Evolutionary conservation across 2,797 vertebrate genomes (phyloP).

Genomic region (Pseudomugil tenellus): DNA sequence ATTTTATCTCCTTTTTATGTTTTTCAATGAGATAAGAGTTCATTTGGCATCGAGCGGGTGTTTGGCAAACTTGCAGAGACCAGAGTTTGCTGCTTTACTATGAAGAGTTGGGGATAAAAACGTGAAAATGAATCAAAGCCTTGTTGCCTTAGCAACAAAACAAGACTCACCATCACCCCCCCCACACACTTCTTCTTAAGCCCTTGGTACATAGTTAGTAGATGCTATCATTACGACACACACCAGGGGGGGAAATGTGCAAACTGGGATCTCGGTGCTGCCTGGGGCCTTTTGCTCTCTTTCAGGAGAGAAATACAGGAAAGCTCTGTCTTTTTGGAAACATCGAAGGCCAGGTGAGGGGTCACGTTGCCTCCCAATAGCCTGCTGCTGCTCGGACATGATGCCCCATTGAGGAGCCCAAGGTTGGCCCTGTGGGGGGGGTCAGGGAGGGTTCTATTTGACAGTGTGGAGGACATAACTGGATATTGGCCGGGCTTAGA

Average conservation of each 20-base stretch:
- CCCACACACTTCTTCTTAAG: too few species aligned
- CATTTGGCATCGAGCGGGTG: conserved; percentile 36
- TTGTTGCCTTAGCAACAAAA: conserved; percentile 70
- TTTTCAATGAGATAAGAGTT: conserved; percentile 35
- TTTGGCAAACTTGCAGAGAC: conserved; percentile 33
- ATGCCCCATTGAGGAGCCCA: conserved; percentile 73
- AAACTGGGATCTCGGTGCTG: conserved; percentile 30
- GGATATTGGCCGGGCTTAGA: conserved; percentile 41
- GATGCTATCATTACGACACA: conserved; percentile 64
- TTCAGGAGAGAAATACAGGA: conserved; percentile 64
- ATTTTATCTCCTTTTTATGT: conserved; percentile 27
- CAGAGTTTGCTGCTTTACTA: conserved; percentile 33
- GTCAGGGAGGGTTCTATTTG: too few species aligned
- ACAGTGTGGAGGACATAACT: conserved; percentile 48
- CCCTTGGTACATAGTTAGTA: conserved; percentile 67
- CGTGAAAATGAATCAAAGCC: conserved; percentile 37
- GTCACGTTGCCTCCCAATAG: conserved; percentile 75
- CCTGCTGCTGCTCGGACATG: conserved; percentile 72
- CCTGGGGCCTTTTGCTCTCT: conserved; percentile 68
- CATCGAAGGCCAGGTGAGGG: conserved; percentile 79
- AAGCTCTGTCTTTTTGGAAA: conserved; percentile 57
- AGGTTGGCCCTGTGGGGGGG: conserved; percentile 69
- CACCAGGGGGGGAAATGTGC: conserved; percentile 54
- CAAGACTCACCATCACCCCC: too few species aligned
- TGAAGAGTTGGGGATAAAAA: conserved; percentile 26